These are phyloP conservation scores for Naja naja DNA, from an alignment of 2,113 vertebrate genomes.

Conservation along the genomic window DNA sequence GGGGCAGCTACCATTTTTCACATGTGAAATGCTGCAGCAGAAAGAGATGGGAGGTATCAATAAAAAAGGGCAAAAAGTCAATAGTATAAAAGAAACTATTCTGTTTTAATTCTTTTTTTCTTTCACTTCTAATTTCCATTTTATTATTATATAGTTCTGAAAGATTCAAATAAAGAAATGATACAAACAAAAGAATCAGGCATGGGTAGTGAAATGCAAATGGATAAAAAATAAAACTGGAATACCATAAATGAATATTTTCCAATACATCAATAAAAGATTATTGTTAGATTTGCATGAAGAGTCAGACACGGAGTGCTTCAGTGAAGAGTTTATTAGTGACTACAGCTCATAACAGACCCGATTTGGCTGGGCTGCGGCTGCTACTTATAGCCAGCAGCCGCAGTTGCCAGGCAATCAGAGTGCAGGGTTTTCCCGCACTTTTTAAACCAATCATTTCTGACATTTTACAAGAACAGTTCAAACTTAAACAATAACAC, in stretches of 20 bases:
- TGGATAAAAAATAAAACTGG: neutral
- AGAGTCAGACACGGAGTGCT: too few species aligned
- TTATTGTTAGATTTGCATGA: too few species aligned
- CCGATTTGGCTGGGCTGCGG: too few species aligned
- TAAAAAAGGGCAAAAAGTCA: neutral
- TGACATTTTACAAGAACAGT: too few species aligned
- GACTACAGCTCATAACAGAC: too few species aligned
- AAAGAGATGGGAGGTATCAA: neutral
- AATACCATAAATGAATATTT: neutral
- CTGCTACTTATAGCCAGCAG: too few species aligned
- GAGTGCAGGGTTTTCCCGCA: too few species aligned
- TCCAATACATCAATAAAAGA: neutral
- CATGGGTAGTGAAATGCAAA: neutral
- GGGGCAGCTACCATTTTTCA: neutral
- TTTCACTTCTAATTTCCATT: neutral
- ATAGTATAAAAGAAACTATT: neutral
- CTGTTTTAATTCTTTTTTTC: neutral
- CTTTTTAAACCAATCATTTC: too few species aligned
- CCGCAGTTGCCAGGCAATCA: too few species aligned
- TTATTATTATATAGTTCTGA: neutral
- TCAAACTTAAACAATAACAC: too few species aligned
- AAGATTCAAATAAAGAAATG: neutral
- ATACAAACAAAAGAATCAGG: neutral
- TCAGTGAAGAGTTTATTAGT: too few species aligned
- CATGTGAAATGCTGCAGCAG: neutral